Evolutionary conservation across 2,888 invertebrate species (phyloP), one percentile per base, ranked within the genome.

Genomic region (Dioctria rufipes): DNA sequence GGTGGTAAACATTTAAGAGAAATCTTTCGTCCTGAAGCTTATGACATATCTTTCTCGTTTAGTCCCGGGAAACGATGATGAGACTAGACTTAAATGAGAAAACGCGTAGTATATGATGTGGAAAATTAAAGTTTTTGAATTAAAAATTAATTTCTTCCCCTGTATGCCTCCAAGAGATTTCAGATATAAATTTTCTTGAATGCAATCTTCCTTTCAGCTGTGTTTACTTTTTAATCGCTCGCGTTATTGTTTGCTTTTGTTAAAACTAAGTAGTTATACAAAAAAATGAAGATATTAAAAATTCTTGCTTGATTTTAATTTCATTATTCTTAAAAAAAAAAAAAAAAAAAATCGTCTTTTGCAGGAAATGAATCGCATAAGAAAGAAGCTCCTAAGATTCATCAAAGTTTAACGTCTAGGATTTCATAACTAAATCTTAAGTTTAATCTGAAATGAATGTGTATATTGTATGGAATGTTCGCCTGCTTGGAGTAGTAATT

Each of bases 101-200:
- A 71, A 54, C 51, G 25, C 54, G 51, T 11, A 71, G 51, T 51
- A 71, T 71, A 51, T 71, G 71, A 71, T 51, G 51, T 40, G 71
- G 51, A 71, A 71, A 71, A 71, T 51, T 71, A 71, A 71, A 71
- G 71, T 71, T 51, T 51, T 39, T 9, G 40, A 71, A 71, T 71
- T 71, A 71, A 71, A 71, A 71, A 71, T 71, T 71, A 71, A 49
- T 49, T 71, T 71, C 51, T 37, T 71, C n/a, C 13, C 25, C 46
- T n/a, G n/a, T n/a, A n/a, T n/a, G n/a, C n/a, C n/a, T n/a, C n/a
- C n/a, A n/a, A n/a, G n/a, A n/a, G n/a, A n/a, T n/a, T n/a, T n/a
- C n/a, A n/a, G n/a, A n/a, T n/a, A n/a, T n/a, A n/a, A n/a, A n/a
- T n/a, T n/a, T n/a, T n/a, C n/a, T n/a, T n/a, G n/a, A n/a, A n/a